Conservation (phyloP, 2,797 vertebrate species). For the Falco columbarius region DNA sequence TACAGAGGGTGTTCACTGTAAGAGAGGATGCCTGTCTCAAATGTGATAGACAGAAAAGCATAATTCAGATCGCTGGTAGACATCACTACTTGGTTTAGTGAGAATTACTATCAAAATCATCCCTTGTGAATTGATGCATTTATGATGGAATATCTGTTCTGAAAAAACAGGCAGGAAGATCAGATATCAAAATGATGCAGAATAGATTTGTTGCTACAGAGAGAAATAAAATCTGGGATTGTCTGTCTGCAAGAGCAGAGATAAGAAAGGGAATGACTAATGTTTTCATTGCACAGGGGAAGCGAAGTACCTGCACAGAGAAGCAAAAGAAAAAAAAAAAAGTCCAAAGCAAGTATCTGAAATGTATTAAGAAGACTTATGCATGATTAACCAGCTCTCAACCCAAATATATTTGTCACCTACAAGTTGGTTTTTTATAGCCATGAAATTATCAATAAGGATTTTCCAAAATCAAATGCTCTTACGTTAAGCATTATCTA, state of each 20-base stretch:
- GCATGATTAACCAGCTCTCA: not conserved
- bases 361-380: not conserved
- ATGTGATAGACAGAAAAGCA: not conserved
- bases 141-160: not conserved
- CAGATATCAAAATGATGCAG: slow-evolving; percentile 25
- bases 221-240: not conserved
- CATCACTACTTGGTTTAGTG: not conserved
- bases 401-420: not conserved
- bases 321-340: not conserved
- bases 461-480: not conserved
- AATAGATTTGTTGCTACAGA: not conserved
- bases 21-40: not conserved
- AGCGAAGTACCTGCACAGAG: not conserved
- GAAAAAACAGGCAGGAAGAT: not conserved
- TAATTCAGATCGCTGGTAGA: not conserved
- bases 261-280: not conserved
- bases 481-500: not conserved
- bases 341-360: not conserved
- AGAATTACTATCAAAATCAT: not conserved
- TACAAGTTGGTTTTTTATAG: not conserved
- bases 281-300: not conserved
- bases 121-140: not conserved
- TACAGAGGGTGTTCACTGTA: not conserved
- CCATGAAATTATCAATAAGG: not conserved
- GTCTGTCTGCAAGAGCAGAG: not conserved